Percentiles rank a stretch among this genome's conserved stretches.
phyloP scores from a whole-genome alignment of 2,888 invertebrate species.

The Drosophila anomalata region DNA sequence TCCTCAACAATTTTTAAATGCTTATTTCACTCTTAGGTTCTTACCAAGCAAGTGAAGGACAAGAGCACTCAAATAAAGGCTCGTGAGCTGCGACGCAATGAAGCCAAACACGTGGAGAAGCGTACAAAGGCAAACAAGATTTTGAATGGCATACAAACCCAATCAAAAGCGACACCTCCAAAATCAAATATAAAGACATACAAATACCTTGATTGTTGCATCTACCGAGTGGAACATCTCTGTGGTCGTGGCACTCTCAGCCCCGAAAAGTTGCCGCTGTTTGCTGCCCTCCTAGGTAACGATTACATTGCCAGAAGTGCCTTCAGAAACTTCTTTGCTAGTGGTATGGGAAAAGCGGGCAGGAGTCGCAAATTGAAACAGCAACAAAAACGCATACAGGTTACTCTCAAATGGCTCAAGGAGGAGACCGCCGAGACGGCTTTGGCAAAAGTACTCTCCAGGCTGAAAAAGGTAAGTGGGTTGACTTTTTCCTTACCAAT shows the following conservation, averaged over 20 bases:
- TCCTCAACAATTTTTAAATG: background rate
- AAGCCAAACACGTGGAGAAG: slow-evolving; percentile 80
- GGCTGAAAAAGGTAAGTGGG: slow-evolving; percentile 85
- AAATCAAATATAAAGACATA: slow-evolving; percentile 59
- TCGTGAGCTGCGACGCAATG: slow-evolving; percentile 62
- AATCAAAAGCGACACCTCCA: rapidly evolving
- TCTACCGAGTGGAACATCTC: slow-evolving; percentile 90
- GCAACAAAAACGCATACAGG: slow-evolving; percentile 89
- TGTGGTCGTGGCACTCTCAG: slow-evolving; percentile 87
- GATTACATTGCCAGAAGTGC: slow-evolving; percentile 90
- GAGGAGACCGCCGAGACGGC: slow-evolving; percentile 89
- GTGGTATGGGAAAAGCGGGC: slow-evolving; percentile 82
- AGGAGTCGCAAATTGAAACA: slow-evolving; percentile 84
- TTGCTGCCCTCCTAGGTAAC: slow-evolving; percentile 94
- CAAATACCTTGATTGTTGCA: slow-evolving; percentile 86
- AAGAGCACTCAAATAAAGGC: slow-evolving; percentile 14
- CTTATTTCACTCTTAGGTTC: slow-evolving; percentile 46
- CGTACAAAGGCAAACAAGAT: slow-evolving; percentile 75
- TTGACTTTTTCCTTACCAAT: background rate
- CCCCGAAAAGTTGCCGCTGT: slow-evolving; percentile 89
- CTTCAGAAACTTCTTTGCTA: slow-evolving; percentile 90
- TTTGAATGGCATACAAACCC: slow-evolving; percentile 58
- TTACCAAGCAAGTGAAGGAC: slow-evolving; percentile 66
- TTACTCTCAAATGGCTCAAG: slow-evolving; percentile 90
- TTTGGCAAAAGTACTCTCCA: slow-evolving; percentile 87